A percentile compares a stretch with the other conserved stretches of the same genome.
phyloP scores from a whole-genome alignment of 1,140 invertebrate genomes.

The Pantala flavescens region DNA sequence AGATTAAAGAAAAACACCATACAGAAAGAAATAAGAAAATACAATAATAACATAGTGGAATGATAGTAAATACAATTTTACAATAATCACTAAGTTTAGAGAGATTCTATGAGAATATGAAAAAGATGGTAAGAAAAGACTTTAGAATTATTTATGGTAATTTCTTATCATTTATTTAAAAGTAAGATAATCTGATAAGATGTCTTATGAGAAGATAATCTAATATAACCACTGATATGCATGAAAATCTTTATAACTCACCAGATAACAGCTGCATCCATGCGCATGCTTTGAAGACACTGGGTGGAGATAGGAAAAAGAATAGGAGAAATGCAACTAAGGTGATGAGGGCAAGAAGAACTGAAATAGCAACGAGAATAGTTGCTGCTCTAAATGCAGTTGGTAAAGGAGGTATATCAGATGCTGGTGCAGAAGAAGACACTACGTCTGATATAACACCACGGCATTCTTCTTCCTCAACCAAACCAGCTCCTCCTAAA shows the following conservation, averaged over 20 bases:
- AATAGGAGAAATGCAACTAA: constrained; percentile 84
- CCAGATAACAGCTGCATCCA: constrained; percentile 90
- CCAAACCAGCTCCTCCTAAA: background rate
- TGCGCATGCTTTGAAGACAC: constrained; percentile 84
- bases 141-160: too few species aligned
- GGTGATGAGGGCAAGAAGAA: constrained; percentile 70
- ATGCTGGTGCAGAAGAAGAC: constrained; percentile 50
- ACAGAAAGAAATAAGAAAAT: too few species aligned
- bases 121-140: too few species aligned
- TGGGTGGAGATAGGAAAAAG: constrained; percentile 87
- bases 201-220: too few species aligned
- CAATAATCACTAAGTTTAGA: too few species aligned
- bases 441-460: constrained; percentile 75
- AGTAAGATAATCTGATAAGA: too few species aligned
- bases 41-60: too few species aligned
- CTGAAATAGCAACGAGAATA: constrained; percentile 76
- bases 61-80: too few species aligned
- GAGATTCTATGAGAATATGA: too few species aligned
- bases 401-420: background rate
- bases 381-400: constrained; percentile 71
- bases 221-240: too few species aligned
- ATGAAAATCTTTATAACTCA: constrained; percentile 37
- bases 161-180: too few species aligned
- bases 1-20: too few species aligned
- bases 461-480: constrained; percentile 54